phyloP scores from a whole-genome alignment of 1,140 invertebrate species.

The Leptinotarsa defecta region DNA sequence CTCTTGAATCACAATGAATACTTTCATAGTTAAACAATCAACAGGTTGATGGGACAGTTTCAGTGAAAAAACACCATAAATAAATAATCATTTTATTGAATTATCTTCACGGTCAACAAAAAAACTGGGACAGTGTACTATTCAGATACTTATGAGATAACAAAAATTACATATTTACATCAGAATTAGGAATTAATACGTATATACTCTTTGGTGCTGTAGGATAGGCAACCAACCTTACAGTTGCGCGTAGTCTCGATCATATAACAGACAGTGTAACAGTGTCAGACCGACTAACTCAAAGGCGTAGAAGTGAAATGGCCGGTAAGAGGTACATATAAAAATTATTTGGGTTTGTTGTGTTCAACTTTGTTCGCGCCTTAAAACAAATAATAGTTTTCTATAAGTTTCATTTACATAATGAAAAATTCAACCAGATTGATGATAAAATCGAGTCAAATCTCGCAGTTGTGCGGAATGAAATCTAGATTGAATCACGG shows the following conservation, averaged over 20 bases:
- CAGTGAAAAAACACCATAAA: slow-evolving; percentile 17
- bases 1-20: too few species aligned
- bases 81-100: slow-evolving; percentile 39
- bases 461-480: too few species aligned
- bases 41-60: too few species aligned
- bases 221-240: slow-evolving; percentile 38
- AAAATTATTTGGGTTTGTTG: too few species aligned
- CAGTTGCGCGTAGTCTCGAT: slow-evolving; percentile 12
- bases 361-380: too few species aligned
- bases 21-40: too few species aligned
- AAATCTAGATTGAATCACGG: too few species aligned
- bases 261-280: neutral
- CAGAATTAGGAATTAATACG: neutral
- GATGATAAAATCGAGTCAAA: too few species aligned
- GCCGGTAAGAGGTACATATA: neutral
- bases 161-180: slow-evolving; percentile 17
- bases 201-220: slow-evolving; percentile 8
- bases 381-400: too few species aligned
- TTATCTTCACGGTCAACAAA: slow-evolving; percentile 31
- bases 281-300: neutral
- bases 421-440: too few species aligned
- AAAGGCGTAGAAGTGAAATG: neutral
- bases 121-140: slow-evolving; percentile 14
- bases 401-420: too few species aligned
- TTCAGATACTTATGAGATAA: slow-evolving; percentile 3